Evolutionary conservation across 1,140 invertebrate species (phyloP).

Genomic region (Drosophila guanche): DNA sequence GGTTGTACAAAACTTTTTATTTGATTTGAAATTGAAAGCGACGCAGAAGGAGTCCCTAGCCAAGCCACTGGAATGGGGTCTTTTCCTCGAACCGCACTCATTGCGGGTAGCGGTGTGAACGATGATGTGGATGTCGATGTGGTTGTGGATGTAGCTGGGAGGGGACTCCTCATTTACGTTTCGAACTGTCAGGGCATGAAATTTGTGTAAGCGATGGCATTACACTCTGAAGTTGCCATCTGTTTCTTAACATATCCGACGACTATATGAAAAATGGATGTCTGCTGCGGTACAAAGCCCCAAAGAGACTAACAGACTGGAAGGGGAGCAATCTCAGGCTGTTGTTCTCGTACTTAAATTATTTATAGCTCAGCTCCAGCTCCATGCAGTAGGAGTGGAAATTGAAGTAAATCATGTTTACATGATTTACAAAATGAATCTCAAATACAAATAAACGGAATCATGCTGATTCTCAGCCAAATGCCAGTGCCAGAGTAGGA

Average conservation of each 20-base stretch:
- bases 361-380: too few species aligned
- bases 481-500: too few species aligned
- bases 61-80: conserved; percentile 1
- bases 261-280: conserved; percentile 53
- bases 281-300: not conserved
- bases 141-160: not conserved
- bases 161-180: conserved; percentile 22
- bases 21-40: conserved; percentile 67
- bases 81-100: not conserved
- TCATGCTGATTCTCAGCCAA: not conserved
- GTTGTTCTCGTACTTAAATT: too few species aligned
- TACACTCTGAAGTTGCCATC: conserved; percentile 23
- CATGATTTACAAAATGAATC: too few species aligned
- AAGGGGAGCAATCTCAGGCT: too few species aligned
- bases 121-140: too few species aligned
- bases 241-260: conserved; percentile 29
- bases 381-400: too few species aligned
- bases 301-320: not conserved
- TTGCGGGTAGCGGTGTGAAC: too few species aligned
- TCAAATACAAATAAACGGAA: conserved; percentile 3
- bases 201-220: conserved; percentile 37
- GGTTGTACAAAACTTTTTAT: conserved; percentile 54
- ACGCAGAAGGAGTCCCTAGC: conserved; percentile 28
- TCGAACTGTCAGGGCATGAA: conserved; percentile 51
- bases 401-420: too few species aligned